Evolutionary conservation across 1,140 invertebrate species (phyloP), one percentile per base, ranked within the genome.

Genomic region (Leptinotarsa undecemlineata): DNA sequence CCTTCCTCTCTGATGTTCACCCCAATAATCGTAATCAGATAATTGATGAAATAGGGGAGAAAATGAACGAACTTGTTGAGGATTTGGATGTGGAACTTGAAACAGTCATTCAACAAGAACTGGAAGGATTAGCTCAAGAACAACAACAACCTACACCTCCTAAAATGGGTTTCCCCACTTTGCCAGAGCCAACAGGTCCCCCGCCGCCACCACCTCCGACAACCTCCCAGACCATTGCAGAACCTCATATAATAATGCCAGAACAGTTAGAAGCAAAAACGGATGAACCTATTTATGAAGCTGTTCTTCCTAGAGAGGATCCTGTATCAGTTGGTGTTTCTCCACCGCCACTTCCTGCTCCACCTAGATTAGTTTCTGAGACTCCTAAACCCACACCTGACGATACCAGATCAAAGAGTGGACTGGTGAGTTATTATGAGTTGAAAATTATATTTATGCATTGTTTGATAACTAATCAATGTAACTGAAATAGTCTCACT

Each of bases 1-100:
- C 94, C 66, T 98, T 98, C 84, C 87, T 98, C 11, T 94, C 94
- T 0, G 94, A 96, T 75, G 91, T 95, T 17, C 92, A 94, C 17
- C 87, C 87, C 3, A 80, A 89, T 84, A 84, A 86, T 60, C 85
- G 88, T 4, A 82, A 81, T 66, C 79, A 82, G 42, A 90, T 94
- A 11, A 92, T 95, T 17, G 92, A 94, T n/a, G 93, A 95, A 83
- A 95, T 96, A 66, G 93, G 93, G 5, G 90, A 93, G 79, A 90
- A 92, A 81, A 95, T 96, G 93, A 91, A 94, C 80, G 89, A 93
- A 76, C 85, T 96, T 1, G 93, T 94, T 17, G 90, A 92, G 78
- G 93, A 95, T 84, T 85, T 95, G 20, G 92, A 95, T 83, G 89
- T 90, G 2, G 92, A 93, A 79, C 77, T 91, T 71, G 90, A 91